Evolutionary conservation across 2,888 invertebrate genomes (phyloP).

Genomic region (Epirrita christyi): DNA sequence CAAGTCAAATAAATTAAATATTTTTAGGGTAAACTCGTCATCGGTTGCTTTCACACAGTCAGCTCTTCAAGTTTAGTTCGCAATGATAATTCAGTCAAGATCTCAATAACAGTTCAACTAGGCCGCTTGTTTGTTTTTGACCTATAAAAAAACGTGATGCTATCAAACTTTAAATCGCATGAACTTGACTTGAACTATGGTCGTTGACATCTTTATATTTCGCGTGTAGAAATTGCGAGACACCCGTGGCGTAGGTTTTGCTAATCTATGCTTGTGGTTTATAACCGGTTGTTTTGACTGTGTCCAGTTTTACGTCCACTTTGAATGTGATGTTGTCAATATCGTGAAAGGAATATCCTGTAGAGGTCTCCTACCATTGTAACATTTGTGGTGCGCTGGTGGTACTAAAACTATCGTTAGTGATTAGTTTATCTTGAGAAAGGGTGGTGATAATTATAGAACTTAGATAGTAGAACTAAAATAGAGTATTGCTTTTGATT

Average conservation of each 20-base stretch:
- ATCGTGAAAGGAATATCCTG: constrained; percentile 22
- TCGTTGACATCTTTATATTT: constrained; percentile 28
- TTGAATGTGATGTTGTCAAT: constrained; percentile 50
- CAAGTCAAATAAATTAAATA: too few relatives aligned
- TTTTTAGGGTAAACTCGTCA: too few relatives aligned
- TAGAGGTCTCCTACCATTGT: constrained; percentile 2
- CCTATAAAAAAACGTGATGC: constrained; percentile 8
- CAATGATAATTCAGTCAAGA: too few relatives aligned
- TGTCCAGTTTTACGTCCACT: constrained; percentile 58
- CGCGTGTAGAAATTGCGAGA: constrained; percentile 41
- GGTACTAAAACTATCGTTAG: too few relatives aligned
- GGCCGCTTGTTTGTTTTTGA: background rate
- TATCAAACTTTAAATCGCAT: constrained; percentile 1
- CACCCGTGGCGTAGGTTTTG: constrained; percentile 23
- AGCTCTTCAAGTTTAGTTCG: too few relatives aligned
- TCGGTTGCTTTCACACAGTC: too few relatives aligned
- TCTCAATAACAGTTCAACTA: background rate
- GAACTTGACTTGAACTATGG: constrained; percentile 35
- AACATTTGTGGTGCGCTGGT: too few relatives aligned
- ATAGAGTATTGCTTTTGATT: too few relatives aligned
- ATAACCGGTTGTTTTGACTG: constrained; percentile 56
- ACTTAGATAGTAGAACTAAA: too few relatives aligned
- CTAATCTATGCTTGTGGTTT: constrained; percentile 9
- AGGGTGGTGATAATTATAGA: too few relatives aligned
- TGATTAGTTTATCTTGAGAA: too few relatives aligned